Conservation (phyloP, 2,113 vertebrate genomes). For the Cynopterus brachyotis region DNA sequence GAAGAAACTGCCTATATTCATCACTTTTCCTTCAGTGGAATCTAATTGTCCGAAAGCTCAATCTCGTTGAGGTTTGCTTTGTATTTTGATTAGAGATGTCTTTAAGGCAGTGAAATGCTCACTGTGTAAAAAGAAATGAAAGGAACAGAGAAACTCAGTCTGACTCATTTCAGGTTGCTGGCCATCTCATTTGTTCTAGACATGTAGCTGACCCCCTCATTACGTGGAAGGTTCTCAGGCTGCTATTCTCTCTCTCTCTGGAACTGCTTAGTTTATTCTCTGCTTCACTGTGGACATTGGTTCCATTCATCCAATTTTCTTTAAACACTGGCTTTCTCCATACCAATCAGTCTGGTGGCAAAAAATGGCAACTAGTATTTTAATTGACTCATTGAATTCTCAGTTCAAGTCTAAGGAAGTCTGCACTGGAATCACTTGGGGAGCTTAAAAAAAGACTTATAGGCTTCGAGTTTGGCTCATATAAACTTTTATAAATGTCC, state of each 20-base stretch:
- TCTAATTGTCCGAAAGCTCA: background rate
- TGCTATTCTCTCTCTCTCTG: background rate
- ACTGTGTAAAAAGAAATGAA: background rate
- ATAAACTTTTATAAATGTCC: too few species aligned
- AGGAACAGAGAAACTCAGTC: background rate
- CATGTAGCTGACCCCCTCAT: background rate
- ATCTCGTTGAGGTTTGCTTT: background rate
- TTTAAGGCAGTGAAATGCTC: background rate
- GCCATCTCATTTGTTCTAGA: background rate
- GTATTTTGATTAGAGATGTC: background rate
- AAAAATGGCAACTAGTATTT: background rate
- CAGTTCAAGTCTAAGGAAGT: background rate
- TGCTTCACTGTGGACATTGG: background rate
- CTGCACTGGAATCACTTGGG: background rate
- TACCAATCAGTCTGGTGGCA: background rate
- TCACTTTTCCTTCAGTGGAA: background rate
- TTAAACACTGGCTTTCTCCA: background rate
- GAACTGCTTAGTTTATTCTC: background rate
- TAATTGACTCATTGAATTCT: background rate
- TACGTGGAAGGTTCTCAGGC: background rate
- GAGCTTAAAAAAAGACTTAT: background rate
- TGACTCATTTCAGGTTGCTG: background rate
- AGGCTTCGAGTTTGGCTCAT: background rate
- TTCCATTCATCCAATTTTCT: background rate
- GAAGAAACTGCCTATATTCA: background rate